These are phyloP conservation scores for Opisthocomus hoazin DNA, from an alignment of 2,113 vertebrate species.

Conservation along the genomic window DNA sequence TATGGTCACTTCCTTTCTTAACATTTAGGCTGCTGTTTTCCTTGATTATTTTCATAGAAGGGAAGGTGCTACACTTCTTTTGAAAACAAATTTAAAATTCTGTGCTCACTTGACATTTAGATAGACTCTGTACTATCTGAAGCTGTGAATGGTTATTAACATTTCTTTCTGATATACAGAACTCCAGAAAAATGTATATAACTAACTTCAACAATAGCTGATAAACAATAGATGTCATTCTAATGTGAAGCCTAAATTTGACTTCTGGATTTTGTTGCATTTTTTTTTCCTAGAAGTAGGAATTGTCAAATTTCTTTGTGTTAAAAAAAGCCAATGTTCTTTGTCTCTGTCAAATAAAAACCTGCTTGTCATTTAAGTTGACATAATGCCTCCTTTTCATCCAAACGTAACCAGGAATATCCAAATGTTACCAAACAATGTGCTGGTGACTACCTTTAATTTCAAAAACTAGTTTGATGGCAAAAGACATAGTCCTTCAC, in stretches of 20 bases:
- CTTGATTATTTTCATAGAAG: background rate
- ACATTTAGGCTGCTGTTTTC: background rate
- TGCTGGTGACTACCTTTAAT: background rate
- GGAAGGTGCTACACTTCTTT: background rate
- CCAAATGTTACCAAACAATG: background rate
- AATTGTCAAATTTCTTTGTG: background rate
- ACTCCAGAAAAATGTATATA: background rate
- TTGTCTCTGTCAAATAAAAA: background rate
- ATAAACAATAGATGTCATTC: background rate
- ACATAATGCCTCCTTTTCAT: background rate
- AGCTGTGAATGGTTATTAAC: background rate
- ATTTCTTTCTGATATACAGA: background rate
- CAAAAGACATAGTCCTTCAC: background rate
- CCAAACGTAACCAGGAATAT: background rate
- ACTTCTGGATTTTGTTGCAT: background rate
- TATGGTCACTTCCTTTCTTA: background rate
- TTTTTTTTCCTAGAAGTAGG: background rate
- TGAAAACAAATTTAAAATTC: background rate
- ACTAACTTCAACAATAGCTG: background rate
- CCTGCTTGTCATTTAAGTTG: background rate
- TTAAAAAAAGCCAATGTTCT: background rate
- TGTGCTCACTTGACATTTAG: background rate
- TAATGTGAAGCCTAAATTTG: background rate
- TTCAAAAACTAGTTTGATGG: background rate
- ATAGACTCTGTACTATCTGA: background rate